Evolutionary conservation across 1,140 invertebrate species (phyloP).

Genomic region (Diorhabda carinulata): DNA sequence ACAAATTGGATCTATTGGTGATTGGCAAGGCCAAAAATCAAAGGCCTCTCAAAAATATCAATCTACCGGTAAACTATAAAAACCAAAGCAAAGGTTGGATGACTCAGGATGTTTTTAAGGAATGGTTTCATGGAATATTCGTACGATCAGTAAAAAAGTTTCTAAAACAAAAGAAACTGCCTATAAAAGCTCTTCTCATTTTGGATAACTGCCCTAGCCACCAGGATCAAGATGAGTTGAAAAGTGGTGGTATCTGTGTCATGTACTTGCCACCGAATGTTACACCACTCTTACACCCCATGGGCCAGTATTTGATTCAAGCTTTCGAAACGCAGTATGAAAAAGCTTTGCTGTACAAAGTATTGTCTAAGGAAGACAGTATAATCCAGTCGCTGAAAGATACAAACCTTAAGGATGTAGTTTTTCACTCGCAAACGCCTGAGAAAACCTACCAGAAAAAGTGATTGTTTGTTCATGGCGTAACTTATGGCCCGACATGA

Average conservation of each 20-base stretch:
- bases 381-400: constrained; percentile 1
- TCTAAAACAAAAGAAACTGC: neutral
- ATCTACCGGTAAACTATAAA: neutral
- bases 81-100: constrained; percentile 4
- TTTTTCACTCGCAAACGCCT: neutral
- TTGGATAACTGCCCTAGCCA: neutral
- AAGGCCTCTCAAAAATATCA: constrained; percentile 22
- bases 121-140: neutral
- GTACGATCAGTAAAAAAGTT: neutral
- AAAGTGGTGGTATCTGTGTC: constrained; percentile 28
- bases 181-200: neutral
- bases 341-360: constrained; percentile 16
- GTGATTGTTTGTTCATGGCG: neutral
- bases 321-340: constrained; percentile 29
- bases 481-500: neutral
- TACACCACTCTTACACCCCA: constrained; percentile 44
- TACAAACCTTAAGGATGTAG: constrained; percentile 1
- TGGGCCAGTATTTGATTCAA: constrained; percentile 43
- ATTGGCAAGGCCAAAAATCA: constrained; percentile 23
- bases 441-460: neutral
- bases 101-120: neutral
- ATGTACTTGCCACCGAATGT: constrained; percentile 48
- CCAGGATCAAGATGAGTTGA: neutral
- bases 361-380: too few species aligned
- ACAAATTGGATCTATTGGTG: neutral